A percentile compares a stretch with the other conserved stretches of the same genome.
phyloP scores from a whole-genome alignment of 1,140 invertebrate genomes.

The Drosophila prosaltans region DNA sequence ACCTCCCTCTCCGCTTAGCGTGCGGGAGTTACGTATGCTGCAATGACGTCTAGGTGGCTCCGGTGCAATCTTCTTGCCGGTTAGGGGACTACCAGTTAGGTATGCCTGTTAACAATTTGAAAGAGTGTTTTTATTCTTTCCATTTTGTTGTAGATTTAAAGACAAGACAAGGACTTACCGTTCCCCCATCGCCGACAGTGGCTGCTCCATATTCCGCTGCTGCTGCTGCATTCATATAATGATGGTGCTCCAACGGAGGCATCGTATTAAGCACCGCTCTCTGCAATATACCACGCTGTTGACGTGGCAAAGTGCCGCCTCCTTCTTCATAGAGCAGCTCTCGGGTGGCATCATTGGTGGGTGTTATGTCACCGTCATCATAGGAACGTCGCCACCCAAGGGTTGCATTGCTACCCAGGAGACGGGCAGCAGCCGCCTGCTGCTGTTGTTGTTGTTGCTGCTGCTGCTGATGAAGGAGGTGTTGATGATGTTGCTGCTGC shows the following conservation, averaged over 20 bases:
- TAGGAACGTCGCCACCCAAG: conserved; percentile 90
- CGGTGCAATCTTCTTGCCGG: conserved; percentile 90
- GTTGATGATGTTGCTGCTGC: conserved; percentile 82
- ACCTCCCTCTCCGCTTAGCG: conserved; percentile 62
- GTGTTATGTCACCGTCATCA: conserved; percentile 94
- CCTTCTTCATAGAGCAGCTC: conserved; percentile 84
- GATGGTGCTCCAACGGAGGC: conserved; percentile 78
- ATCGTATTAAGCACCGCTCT: conserved; percentile 77
- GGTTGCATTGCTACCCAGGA: conserved; percentile 72
- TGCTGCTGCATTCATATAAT: conserved; percentile 79
- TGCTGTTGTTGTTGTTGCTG: conserved; percentile 61
- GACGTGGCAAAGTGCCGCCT: conserved; percentile 93
- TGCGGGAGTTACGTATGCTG: conserved; percentile 83
- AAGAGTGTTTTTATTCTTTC: background rate
- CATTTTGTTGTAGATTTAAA: background rate
- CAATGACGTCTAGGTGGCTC: conserved; percentile 93
- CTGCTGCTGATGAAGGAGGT: conserved; percentile 39
- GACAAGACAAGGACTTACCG: conserved; percentile 40
- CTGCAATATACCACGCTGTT: conserved; percentile 84
- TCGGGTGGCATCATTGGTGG: conserved; percentile 90
- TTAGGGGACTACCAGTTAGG: conserved; percentile 85
- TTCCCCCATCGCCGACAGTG: conserved; percentile 49
- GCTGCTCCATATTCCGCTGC: conserved; percentile 78
- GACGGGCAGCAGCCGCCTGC: conserved; percentile 66
- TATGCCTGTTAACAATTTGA: conserved; percentile 52